Percentiles rank a stretch among this genome's conserved stretches.
Conservation (phyloP, 2,797 vertebrate genomes). For the Crocodylus rhombifer region DNA sequence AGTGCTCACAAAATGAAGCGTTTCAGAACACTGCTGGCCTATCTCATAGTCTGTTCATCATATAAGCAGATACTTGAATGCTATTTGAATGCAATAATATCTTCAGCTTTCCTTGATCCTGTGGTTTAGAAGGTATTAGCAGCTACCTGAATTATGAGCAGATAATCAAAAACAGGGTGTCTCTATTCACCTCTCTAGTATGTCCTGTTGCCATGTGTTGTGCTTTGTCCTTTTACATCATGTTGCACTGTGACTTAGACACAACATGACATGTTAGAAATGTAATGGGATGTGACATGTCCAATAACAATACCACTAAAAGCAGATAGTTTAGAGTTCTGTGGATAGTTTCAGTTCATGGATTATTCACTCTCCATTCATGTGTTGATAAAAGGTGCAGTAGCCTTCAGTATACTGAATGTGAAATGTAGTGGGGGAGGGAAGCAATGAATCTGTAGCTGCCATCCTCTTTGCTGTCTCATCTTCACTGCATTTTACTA, state of each 20-base stretch:
- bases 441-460: background rate
- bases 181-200: conserved; percentile 35
- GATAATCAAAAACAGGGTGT: conserved; percentile 30
- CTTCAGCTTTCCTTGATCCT: conserved; percentile 52
- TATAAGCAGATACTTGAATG: conserved; percentile 51
- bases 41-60: conserved; percentile 48
- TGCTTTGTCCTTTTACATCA: conserved; percentile 54
- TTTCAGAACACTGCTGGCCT: conserved; percentile 43
- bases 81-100: conserved; percentile 28
- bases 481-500: background rate
- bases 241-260: conserved; percentile 50
- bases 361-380: conserved; percentile 11
- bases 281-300: conserved; percentile 32
- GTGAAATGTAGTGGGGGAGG: conserved; percentile 21
- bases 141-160: conserved; percentile 48
- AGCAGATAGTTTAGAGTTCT: background rate
- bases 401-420: conserved; percentile 37
- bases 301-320: conserved; percentile 51
- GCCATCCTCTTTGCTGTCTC: background rate
- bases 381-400: conserved; percentile 37
- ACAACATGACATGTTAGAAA: conserved; percentile 44
- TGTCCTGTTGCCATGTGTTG: background rate
- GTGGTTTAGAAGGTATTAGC: conserved; percentile 39
- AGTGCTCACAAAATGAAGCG: conserved; percentile 39
- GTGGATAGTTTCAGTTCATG: conserved; percentile 6